These are phyloP conservation scores for Palythoa caribaeorum DNA, from an alignment of 92 coral and sea anemone species.

Conservation along the genomic window DNA sequence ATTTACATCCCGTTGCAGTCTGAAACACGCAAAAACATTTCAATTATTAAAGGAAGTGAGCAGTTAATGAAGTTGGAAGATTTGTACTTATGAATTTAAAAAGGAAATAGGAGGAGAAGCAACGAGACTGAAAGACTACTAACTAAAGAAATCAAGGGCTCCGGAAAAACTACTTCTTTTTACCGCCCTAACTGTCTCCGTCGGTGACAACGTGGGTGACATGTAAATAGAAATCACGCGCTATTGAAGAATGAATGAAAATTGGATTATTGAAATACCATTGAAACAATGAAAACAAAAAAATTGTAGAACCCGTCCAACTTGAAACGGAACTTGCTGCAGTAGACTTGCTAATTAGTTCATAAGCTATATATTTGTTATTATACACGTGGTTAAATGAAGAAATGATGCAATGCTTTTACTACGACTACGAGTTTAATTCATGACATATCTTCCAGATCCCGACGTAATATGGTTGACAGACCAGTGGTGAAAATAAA, in stretches of 20 bases:
- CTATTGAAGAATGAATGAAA: constrained; percentile 14
- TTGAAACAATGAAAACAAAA: constrained; percentile 31
- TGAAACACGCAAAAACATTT: constrained; percentile 2
- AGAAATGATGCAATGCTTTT: background rate
- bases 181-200: background rate
- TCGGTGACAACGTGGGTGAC: constrained; percentile 31
- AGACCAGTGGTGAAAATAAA: background rate
- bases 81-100: background rate
- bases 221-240: constrained; percentile 32
- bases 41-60: background rate
- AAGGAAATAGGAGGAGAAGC: constrained; percentile 7
- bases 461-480: constrained; percentile 28
- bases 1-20: background rate
- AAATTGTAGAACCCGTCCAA: constrained; percentile 6
- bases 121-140: constrained; percentile 13
- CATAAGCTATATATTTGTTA: constrained; percentile 1
- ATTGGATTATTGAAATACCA: constrained; percentile 33
- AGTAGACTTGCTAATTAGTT: background rate
- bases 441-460: background rate
- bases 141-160: background rate
- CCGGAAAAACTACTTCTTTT: constrained; percentile 19
- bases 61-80: background rate
- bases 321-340: constrained; percentile 31
- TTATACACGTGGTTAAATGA: constrained; percentile 24
- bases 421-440: background rate